These are phyloP conservation scores for Psittacus erithacus DNA, from an alignment of 2,113 vertebrate genomes.

Conservation along the genomic window DNA sequence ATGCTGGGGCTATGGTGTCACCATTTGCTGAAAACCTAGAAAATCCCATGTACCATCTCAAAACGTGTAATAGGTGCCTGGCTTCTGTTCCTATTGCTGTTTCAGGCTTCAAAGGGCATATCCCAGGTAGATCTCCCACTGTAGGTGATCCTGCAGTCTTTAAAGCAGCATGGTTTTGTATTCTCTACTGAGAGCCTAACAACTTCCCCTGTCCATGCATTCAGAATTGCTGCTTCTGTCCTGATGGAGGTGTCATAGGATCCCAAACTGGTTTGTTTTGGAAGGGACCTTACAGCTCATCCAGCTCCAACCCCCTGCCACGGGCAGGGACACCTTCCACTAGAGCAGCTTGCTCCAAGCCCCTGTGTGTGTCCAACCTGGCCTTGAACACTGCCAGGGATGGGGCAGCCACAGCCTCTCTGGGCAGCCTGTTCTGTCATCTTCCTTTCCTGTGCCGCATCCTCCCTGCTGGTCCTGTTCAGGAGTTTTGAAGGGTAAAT, in stretches of 20 bases:
- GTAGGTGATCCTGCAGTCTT: neutral
- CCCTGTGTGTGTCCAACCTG: neutral
- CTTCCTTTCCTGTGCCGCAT: neutral
- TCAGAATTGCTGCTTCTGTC: neutral
- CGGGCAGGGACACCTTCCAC: neutral
- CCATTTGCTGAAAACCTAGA: neutral
- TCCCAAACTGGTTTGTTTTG: neutral
- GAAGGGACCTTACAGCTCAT: neutral
- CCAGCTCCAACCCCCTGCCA: neutral
- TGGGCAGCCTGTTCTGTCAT: neutral
- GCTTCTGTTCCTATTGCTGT: neutral
- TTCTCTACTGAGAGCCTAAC: neutral
- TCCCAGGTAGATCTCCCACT: neutral
- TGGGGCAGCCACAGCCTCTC: neutral
- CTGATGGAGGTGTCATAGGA: neutral
- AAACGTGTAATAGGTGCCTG: neutral
- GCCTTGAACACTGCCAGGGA: neutral
- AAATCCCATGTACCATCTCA: neutral
- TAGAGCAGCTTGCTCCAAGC: rapidly evolving
- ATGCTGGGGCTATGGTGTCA: neutral
- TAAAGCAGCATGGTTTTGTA: neutral
- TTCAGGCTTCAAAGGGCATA: neutral
- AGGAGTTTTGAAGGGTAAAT: neutral
- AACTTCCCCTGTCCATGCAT: too few species aligned
- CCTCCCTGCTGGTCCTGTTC: neutral